Evolutionary conservation across 2,113 vertebrate genomes (phyloP).

Genomic region (Numenius arquata): DNA sequence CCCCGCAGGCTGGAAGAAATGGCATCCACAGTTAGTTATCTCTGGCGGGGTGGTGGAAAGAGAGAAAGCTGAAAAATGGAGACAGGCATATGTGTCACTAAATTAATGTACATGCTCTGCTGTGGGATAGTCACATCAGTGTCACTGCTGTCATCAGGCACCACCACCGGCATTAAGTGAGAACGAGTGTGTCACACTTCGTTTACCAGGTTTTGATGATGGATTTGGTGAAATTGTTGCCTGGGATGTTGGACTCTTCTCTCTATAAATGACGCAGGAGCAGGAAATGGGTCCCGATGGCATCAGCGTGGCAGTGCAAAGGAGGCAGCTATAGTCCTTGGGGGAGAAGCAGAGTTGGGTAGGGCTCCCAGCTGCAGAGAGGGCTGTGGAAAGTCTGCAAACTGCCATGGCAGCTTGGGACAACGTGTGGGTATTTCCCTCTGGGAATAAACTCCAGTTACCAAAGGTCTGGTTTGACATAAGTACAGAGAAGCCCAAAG

Average conservation of each 20-base stretch:
- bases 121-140: constrained; percentile 27
- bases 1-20: not conserved
- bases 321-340: not conserved
- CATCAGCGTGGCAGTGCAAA: not conserved
- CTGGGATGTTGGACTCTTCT: constrained; percentile 19
- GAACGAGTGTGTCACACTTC: constrained; percentile 46
- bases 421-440: rapidly evolving
- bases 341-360: not conserved
- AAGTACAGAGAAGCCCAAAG: not conserved
- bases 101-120: constrained; percentile 43
- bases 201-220: constrained; percentile 53
- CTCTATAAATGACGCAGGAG: not conserved
- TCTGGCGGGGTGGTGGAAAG: not conserved
- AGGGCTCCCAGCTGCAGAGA: not conserved
- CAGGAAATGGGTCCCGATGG: not conserved
- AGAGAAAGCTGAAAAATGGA: not conserved
- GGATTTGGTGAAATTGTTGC: constrained; percentile 15
- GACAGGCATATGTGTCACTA: constrained; percentile 2
- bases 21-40: not conserved
- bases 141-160: constrained; percentile 41
- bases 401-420: not conserved
- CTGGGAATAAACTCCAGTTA: not conserved
- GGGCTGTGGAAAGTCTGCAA: not conserved
- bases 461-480: not conserved
- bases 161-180: not conserved